A percentile compares a stretch with the other conserved stretches of the same genome.
Evolutionary conservation across 1,140 invertebrate species (phyloP).

Genomic region (Tribolium castaneum): DNA sequence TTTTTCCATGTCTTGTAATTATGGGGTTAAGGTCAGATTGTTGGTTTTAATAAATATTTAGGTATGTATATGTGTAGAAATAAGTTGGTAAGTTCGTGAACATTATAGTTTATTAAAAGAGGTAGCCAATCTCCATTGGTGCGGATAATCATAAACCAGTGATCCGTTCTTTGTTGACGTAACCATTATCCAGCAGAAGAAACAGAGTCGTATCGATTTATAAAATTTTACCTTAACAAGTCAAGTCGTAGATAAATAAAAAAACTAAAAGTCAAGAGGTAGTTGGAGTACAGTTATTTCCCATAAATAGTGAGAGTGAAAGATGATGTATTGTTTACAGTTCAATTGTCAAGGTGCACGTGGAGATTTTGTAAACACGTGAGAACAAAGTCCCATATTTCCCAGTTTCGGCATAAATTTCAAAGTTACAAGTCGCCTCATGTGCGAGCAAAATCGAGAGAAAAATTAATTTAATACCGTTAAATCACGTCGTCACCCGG

Average conservation of each 20-base stretch:
- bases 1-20: neutral
- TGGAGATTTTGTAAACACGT: neutral
- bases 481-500: constrained; percentile 7
- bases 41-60: neutral
- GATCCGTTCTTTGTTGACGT: neutral
- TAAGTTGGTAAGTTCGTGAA: neutral
- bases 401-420: neutral
- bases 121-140: neutral
- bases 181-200: neutral
- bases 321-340: neutral
- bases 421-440: too few relatives aligned
- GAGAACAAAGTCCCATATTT: neutral
- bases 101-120: neutral
- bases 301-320: neutral
- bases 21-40: neutral
- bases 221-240: neutral
- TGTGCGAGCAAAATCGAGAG: neutral
- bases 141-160: neutral
- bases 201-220: neutral
- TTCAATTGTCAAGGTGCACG: neutral
- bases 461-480: neutral
- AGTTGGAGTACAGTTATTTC: neutral
- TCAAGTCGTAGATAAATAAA: neutral
- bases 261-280: neutral
- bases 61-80: neutral